A percentile compares a stretch with the other conserved stretches of the same genome.
Conservation (phyloP, 1,140 invertebrate genomes). For the Procambarus clarkii region DNA sequence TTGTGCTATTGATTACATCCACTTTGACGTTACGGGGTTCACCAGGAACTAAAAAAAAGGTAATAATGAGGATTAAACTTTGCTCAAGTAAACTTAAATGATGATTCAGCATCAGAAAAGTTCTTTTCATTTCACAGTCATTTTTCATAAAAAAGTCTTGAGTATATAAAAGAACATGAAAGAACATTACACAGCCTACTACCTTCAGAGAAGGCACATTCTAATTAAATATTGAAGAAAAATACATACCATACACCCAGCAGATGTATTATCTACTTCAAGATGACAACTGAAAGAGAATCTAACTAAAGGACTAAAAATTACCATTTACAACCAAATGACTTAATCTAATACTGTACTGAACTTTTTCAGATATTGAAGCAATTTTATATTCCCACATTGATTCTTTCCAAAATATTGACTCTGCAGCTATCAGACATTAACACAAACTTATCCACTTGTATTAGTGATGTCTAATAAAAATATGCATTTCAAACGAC, state of each 20-base stretch:
- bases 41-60: slow-evolving; percentile 88
- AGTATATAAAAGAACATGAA: not conserved
- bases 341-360: not conserved
- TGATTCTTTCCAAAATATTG: not conserved
- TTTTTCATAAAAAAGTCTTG: not conserved
- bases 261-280: not conserved
- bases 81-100: not conserved
- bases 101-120: not conserved
- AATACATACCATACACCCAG: slow-evolving; percentile 10
- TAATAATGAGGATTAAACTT: slow-evolving; percentile 22
- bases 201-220: not conserved
- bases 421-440: not conserved
- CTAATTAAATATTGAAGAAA: not conserved
- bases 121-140: slow-evolving; percentile 1
- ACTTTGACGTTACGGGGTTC: slow-evolving; percentile 94
- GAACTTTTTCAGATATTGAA: not conserved
- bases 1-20: slow-evolving; percentile 92
- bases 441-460: not conserved
- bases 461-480: not conserved
- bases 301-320: not conserved
- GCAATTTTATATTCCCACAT: not conserved
- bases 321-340: not conserved
- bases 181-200: not conserved
- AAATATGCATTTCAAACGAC: not conserved
- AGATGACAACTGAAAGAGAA: not conserved